Conservation (phyloP, 2,797 vertebrate genomes). For the Cyclura pinguis region DNA sequence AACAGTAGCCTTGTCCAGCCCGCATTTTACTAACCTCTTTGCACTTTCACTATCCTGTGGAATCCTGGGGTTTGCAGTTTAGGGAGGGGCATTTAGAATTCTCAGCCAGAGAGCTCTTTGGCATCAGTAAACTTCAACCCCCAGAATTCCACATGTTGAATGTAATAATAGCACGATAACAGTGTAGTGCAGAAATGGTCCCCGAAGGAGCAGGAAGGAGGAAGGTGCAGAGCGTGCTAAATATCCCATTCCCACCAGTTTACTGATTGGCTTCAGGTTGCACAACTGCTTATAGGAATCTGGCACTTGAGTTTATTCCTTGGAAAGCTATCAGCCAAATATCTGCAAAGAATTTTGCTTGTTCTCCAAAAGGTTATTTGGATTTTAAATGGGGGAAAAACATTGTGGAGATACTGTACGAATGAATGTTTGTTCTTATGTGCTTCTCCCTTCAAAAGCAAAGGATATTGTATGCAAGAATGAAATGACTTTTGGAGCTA, state of each 20-base stretch:
- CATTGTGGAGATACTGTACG: neutral
- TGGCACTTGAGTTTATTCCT: neutral
- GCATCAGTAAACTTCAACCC: too few species aligned
- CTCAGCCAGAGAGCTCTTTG: too few species aligned
- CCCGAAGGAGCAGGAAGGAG: neutral
- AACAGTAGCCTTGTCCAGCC: too few species aligned
- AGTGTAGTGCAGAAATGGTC: too few species aligned
- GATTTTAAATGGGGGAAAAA: neutral
- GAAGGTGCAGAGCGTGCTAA: neutral
- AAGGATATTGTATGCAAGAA: neutral
- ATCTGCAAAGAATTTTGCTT: neutral
- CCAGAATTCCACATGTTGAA: too few species aligned
- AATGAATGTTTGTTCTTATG: neutral
- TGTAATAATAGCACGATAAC: too few species aligned
- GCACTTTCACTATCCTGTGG: too few species aligned
- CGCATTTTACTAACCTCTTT: too few species aligned
- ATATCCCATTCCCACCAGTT: neutral
- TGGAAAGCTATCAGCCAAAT: neutral
- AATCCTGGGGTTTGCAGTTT: too few species aligned
- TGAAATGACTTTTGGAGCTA: neutral
- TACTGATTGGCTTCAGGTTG: neutral
- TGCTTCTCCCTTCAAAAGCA: constrained; percentile 2
- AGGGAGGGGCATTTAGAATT: too few species aligned
- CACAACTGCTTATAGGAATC: neutral
- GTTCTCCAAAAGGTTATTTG: neutral